A percentile compares a stretch with the other conserved stretches of the same genome.
phyloP scores from a whole-genome alignment of 1,140 invertebrate genomes.

The Wiebesia pumilae region DNA sequence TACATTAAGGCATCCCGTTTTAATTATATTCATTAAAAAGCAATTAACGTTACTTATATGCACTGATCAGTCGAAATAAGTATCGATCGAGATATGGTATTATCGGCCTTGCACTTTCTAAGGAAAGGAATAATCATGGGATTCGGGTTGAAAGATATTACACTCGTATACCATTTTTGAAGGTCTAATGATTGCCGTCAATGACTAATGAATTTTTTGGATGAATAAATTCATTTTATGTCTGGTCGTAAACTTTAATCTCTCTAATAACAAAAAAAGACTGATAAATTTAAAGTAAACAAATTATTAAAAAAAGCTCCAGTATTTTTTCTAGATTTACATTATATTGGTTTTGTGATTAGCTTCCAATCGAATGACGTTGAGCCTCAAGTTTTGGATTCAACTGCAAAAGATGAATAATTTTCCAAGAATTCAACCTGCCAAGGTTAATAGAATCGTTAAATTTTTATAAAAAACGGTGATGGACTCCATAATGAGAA shows the following conservation, averaged over 20 bases:
- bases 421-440: background rate
- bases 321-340: background rate
- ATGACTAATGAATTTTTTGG: background rate
- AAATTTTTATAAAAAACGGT: conserved; percentile 5
- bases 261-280: background rate
- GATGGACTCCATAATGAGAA: background rate
- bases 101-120: conserved; percentile 28
- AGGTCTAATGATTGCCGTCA: background rate
- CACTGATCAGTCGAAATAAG: background rate
- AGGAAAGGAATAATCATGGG: conserved; percentile 9
- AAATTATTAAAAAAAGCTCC: background rate
- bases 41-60: background rate
- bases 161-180: background rate
- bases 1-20: background rate
- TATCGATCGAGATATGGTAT: background rate
- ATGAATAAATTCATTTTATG: background rate
- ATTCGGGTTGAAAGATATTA: background rate
- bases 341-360: background rate
- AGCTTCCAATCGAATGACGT: background rate
- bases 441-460: conserved; percentile 17
- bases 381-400: background rate
- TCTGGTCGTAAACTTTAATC: background rate
- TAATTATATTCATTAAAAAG: background rate
- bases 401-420: conserved; percentile 15
- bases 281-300: background rate